Evolutionary conservation across 2,888 invertebrate species (phyloP), one percentile per base, ranked within the genome.

Genomic region (Torymus tubicola): DNA sequence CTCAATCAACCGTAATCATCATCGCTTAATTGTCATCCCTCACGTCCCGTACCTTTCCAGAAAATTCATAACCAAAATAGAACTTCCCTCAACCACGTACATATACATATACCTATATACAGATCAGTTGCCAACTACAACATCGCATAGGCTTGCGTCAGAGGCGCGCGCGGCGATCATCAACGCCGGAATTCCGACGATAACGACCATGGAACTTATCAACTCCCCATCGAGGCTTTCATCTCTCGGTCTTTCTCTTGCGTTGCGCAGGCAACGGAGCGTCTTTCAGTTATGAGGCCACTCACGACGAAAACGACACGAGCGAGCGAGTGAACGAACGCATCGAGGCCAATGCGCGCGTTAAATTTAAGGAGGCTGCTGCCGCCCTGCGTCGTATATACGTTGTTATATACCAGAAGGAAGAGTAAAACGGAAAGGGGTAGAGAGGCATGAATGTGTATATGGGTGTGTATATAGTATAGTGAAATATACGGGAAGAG

Each of bases 121-220:
- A 42, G 42, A 8, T 42, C 42, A 8, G 42, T 42, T 42, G 42
- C 42, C 8, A 42, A 8, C 42, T 42, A 42, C 42, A 42, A 1
- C 42, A 8, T 42, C 42, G 8, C 8, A n/a, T n/a, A 42, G 8
- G 42, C 42, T 42, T 42, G 42, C 42, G 42, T 42, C 42, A 70
- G 63, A 53, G 24, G n/a, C n/a, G n/a, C n/a, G n/a, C n/a, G n/a
- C 16, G 24, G 8, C 31, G 71, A 75, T 31, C 70, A 75, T 31
- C 70, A 68, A 57, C 13, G 13, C 18, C 24, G 61, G 67, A 81
- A 81, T 77, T 64, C 69, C 77, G 24, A 69, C 67, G 77, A 77
- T 73, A 81, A 77, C 77, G 64, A 73, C 67, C 60, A 21, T 55
- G 63, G 71, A 85, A 85, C 81, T 86, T 84, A 83, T 85, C 81